Conservation (phyloP, 1,140 invertebrate genomes). For the Cherax quadricarinatus region DNA sequence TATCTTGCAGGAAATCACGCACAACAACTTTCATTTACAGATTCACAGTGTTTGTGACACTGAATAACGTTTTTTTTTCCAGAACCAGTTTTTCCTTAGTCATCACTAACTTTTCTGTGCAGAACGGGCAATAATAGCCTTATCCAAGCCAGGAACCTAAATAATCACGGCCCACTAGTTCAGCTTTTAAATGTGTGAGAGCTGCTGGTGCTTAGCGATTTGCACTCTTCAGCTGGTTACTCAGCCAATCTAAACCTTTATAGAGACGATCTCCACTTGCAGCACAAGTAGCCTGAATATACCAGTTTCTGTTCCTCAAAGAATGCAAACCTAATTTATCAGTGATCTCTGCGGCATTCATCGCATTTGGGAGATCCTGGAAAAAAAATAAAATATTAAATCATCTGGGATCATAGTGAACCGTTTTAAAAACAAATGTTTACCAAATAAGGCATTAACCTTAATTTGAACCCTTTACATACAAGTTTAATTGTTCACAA, state of each 20-base stretch:
- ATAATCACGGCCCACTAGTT: slow-evolving; percentile 60
- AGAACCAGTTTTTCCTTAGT: slow-evolving; percentile 38
- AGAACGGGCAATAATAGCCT: slow-evolving; percentile 39
- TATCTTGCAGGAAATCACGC: not conserved
- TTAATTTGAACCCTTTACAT: too few species aligned
- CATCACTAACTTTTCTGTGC: slow-evolving; percentile 53
- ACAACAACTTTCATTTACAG: slow-evolving; percentile 1
- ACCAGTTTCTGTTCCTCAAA: slow-evolving; percentile 94
- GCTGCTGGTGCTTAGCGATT: slow-evolving; percentile 76
- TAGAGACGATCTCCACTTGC: slow-evolving; percentile 97
- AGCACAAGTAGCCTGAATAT: slow-evolving; percentile 97
- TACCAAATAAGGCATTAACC: too few species aligned
- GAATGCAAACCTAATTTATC: slow-evolving; percentile 96
- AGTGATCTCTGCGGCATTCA: slow-evolving; percentile 96
- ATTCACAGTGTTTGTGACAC: slow-evolving; percentile 67
- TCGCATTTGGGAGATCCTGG: slow-evolving; percentile 97
- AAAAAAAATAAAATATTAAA: slow-evolving; percentile 58
- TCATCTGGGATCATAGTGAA: too few species aligned
- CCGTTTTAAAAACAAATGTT: too few species aligned
- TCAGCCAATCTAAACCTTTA: slow-evolving; percentile 98
- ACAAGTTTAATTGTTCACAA: too few species aligned
- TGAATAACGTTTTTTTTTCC: slow-evolving; percentile 52
- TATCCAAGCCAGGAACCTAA: slow-evolving; percentile 43
- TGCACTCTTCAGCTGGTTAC: slow-evolving; percentile 89
- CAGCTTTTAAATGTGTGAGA: slow-evolving; percentile 29